Percentiles rank a stretch among this genome's conserved stretches.
Conservation (phyloP, 2,797 vertebrate species). For the Poecilia picta region DNA sequence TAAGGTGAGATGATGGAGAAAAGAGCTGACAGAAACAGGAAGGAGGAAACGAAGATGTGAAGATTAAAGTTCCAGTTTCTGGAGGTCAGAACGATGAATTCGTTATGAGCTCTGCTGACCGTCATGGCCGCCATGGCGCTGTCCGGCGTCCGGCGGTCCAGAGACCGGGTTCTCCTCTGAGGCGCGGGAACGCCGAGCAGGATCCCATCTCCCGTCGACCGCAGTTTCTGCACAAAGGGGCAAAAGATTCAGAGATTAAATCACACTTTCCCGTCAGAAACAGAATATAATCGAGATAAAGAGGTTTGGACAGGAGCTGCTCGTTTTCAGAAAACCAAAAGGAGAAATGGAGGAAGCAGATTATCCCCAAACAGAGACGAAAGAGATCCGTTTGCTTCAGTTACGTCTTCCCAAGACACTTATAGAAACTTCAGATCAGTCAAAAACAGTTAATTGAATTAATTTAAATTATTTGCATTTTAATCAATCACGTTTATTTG, state of each 20-base stretch:
- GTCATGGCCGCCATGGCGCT: conserved; percentile 50
- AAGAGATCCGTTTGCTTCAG: background rate
- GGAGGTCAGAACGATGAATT: background rate
- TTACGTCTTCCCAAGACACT: background rate
- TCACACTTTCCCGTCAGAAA: background rate
- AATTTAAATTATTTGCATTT: too few relatives aligned
- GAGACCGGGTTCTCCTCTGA: conserved; percentile 65
- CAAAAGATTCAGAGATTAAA: background rate
- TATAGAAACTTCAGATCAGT: background rate
- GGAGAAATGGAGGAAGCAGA: too few relatives aligned
- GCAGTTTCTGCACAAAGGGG: conserved; percentile 51
- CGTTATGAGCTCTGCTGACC: conserved; percentile 43
- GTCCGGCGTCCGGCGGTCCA: conserved; percentile 68
- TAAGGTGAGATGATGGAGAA: background rate
- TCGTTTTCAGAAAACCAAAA: background rate
- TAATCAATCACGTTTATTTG: too few relatives aligned
- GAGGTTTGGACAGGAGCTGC: background rate
- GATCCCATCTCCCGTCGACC: conserved; percentile 38
- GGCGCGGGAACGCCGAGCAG: conserved; percentile 28
- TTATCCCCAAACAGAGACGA: background rate
- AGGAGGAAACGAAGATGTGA: background rate
- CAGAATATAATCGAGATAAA: conserved; percentile 1
- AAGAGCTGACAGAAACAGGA: background rate
- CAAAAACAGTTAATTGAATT: too few relatives aligned
- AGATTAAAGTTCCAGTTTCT: background rate